Evolutionary conservation across 2,113 vertebrate genomes (phyloP).

Genomic region (Paramormyrops kingsleyae): DNA sequence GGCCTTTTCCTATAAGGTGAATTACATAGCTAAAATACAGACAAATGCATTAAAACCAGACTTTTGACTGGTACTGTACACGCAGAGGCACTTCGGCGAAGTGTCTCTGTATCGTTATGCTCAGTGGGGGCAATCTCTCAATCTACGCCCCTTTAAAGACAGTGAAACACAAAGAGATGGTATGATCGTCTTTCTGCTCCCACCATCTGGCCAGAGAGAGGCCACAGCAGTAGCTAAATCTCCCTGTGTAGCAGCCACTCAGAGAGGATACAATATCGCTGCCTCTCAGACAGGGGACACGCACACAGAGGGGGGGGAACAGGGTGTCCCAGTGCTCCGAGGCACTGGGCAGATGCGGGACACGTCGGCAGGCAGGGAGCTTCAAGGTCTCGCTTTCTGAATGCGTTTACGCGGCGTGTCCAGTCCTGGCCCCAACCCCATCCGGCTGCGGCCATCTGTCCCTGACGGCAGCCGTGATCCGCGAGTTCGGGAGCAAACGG

Average conservation of each 20-base stretch:
- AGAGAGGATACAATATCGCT: background rate
- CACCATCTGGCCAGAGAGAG: background rate
- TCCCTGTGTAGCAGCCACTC: background rate
- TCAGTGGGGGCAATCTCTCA: background rate
- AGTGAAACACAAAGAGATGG: background rate
- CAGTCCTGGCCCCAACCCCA: background rate
- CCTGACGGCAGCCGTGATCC: background rate
- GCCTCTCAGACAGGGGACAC: background rate
- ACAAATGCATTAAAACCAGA: background rate
- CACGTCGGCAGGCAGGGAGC: background rate
- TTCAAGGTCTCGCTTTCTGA: background rate
- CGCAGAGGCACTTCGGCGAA: background rate
- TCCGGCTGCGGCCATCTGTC: background rate
- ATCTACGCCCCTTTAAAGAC: background rate
- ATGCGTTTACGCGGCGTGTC: background rate
- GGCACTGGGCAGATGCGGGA: background rate
- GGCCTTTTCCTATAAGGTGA: background rate
- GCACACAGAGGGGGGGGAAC: background rate
- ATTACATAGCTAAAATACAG: background rate
- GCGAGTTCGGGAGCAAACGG: background rate
- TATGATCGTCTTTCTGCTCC: background rate
- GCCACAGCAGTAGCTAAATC: background rate
- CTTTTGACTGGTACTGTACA: background rate
- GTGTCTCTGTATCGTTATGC: background rate
- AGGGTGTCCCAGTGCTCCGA: background rate